Conservation (phyloP, 1,140 invertebrate genomes). For the Pseudachorutes palmiensis region DNA sequence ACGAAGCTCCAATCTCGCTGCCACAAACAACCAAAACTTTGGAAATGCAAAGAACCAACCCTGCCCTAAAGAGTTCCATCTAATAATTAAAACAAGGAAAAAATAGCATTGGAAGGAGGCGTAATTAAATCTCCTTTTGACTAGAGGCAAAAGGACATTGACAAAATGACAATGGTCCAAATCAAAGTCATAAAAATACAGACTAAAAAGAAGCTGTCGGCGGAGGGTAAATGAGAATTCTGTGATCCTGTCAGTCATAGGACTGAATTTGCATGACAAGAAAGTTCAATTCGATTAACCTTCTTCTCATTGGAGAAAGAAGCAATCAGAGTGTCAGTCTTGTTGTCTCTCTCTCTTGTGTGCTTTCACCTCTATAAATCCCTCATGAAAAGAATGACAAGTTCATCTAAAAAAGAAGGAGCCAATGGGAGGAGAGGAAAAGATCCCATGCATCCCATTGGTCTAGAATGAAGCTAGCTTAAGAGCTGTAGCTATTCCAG, state of each 20-base stretch:
- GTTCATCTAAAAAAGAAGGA: background rate
- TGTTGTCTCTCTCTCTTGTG: too few species aligned
- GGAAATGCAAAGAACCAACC: too few species aligned
- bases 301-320: conserved; percentile 20
- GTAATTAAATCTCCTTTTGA: conserved; percentile 35
- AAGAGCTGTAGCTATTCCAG: too few species aligned
- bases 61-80: conserved; percentile 22
- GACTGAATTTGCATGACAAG: background rate
- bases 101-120: conserved; percentile 32
- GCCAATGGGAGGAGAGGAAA: background rate
- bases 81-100: conserved; percentile 29
- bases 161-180: background rate
- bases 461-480: background rate
- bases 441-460: background rate
- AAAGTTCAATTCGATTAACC: conserved; percentile 35
- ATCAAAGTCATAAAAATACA: background rate
- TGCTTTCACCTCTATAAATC: too few species aligned
- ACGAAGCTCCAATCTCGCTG: background rate
- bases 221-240: conserved; percentile 18
- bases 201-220: background rate
- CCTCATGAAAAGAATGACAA: too few species aligned
- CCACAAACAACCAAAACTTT: background rate
- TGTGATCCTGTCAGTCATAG: conserved; percentile 36
- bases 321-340: too few species aligned
- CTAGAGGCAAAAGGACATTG: background rate